phyloP scores from a whole-genome alignment of 1,140 invertebrate genomes.

The Pemphigus obesinymphae region DNA sequence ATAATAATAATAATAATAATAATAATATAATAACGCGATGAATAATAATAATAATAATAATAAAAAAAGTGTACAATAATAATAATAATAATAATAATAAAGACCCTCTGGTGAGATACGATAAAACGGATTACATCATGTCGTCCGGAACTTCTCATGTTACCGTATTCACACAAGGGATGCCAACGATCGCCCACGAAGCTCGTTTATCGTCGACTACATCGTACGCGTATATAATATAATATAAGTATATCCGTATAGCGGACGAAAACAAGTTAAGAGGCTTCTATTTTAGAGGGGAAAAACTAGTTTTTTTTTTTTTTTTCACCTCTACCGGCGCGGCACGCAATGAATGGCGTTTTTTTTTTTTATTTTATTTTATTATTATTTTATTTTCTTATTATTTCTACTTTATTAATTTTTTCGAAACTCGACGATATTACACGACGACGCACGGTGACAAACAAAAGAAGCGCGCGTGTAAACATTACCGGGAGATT shows the following conservation, averaged over 20 bases:
- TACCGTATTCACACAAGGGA: conserved; percentile 33
- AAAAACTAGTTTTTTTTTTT: conserved; percentile 30
- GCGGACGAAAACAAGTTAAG: conserved; percentile 33
- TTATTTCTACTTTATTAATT: neutral
- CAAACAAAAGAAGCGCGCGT: no score
- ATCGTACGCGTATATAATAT: no score
- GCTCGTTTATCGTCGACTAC: conserved; percentile 38
- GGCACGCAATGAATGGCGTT: conserved; percentile 23
- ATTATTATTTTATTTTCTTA: no score
- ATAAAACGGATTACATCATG: conserved; percentile 41
- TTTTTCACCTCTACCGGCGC: conserved; percentile 24
- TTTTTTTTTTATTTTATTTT: neutral
- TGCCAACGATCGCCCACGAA: conserved; percentile 41
- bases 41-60: neutral
- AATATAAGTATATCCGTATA: no score
- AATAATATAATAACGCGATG: neutral
- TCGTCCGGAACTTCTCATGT: conserved; percentile 42
- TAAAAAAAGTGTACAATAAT: neutral
- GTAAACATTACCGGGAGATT: no score
- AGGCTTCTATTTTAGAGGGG: conserved; percentile 25
- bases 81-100: conserved; percentile 30
- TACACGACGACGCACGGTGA: neutral
- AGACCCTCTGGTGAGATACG: conserved; percentile 37
- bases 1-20: conserved; percentile 10
- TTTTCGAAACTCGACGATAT: neutral